Evolutionary conservation across 2,888 invertebrate species (phyloP).

Genomic region (Hirtodrosophila alboralis): DNA sequence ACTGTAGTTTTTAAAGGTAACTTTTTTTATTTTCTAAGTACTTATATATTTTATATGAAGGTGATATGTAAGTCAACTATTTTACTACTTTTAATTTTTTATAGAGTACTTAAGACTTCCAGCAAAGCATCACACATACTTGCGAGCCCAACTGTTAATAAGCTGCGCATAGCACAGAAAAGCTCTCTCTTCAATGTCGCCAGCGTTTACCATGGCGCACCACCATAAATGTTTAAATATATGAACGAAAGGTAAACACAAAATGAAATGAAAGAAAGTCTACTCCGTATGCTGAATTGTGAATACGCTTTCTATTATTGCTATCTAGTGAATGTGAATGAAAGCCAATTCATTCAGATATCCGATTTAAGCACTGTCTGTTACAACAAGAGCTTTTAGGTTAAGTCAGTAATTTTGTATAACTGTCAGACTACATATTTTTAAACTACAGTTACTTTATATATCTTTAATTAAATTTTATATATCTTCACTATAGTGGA

Average conservation of each 20-base stretch:
- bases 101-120: conserved; percentile 32
- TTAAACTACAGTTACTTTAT: too few species aligned
- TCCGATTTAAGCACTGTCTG: too few species aligned
- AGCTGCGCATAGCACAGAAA: conserved; percentile 25
- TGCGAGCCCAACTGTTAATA: conserved; percentile 39
- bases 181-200: conserved; percentile 22
- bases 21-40: too few species aligned
- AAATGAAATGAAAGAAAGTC: conserved; percentile 26
- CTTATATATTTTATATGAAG: not conserved
- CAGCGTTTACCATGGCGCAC: conserved; percentile 12
- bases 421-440: too few species aligned
- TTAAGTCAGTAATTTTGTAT: too few species aligned
- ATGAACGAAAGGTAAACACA: conserved; percentile 34
- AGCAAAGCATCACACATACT: conserved; percentile 41
- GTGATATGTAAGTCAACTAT: conserved; percentile 25
- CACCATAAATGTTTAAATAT: conserved; percentile 12
- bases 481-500: too few species aligned
- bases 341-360: too few species aligned
- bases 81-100: conserved; percentile 2
- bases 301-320: conserved; percentile 15
- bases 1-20: too few species aligned
- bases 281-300: not conserved
- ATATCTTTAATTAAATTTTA: too few species aligned
- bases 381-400: too few species aligned
- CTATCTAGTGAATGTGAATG: too few species aligned